A percentile compares a stretch with the other conserved stretches of the same genome.
Conservation (phyloP, 2,888 invertebrate species). For the Pemphredon lugubris region DNA sequence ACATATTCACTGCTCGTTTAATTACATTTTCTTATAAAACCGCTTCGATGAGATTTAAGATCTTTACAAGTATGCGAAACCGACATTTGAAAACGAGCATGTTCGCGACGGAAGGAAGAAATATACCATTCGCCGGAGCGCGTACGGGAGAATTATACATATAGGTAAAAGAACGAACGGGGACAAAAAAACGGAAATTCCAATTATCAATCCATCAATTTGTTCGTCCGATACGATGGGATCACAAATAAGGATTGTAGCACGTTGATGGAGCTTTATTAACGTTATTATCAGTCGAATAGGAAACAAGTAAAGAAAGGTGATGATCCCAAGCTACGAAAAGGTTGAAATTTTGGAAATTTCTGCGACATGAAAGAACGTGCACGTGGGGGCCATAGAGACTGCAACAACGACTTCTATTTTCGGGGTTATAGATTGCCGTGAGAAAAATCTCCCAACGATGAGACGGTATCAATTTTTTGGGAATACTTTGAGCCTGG, state of each 20-base stretch:
- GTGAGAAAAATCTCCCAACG: slow-evolving; percentile 25
- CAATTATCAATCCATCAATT: slow-evolving; percentile 16
- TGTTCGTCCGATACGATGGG: too few relatives aligned
- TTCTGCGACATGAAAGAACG: slow-evolving; percentile 36
- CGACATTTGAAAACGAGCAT: slow-evolving; percentile 65
- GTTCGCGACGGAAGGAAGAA: slow-evolving; percentile 30
- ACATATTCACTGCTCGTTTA: too few relatives aligned
- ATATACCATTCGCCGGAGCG: slow-evolving; percentile 41
- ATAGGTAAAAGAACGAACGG: too few relatives aligned
- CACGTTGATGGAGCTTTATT: too few relatives aligned
- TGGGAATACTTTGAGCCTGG: too few relatives aligned
- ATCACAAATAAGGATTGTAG: too few relatives aligned
- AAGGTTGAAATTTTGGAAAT: too few relatives aligned
- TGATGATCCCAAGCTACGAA: too few relatives aligned
- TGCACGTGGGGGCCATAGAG: slow-evolving; percentile 64
- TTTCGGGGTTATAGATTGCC: slow-evolving; percentile 40
- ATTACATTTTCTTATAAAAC: not conserved
- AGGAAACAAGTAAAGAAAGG: too few relatives aligned
- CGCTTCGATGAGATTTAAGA: not conserved
- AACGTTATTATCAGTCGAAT: too few relatives aligned
- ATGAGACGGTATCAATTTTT: too few relatives aligned
- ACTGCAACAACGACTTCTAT: slow-evolving; percentile 30
- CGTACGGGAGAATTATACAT: slow-evolving; percentile 13
- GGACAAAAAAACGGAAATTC: slow-evolving; percentile 42
- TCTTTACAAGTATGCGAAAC: slow-evolving; percentile 11